phyloP scores from a whole-genome alignment of 2,113 vertebrate species.

The Zapornia atra region DNA sequence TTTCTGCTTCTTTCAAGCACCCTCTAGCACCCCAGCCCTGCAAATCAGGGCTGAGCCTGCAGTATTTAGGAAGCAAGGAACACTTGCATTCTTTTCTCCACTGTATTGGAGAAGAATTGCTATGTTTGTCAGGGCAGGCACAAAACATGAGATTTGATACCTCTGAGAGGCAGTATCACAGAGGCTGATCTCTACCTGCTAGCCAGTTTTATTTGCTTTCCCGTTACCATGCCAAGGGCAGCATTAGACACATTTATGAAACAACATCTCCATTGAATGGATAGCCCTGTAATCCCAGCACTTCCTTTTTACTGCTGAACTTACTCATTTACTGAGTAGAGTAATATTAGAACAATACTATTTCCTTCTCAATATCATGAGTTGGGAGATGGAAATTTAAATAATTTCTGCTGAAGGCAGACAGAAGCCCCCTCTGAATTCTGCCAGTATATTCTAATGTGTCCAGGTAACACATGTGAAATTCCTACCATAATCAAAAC shows the following conservation, averaged over 20 bases:
- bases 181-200: background rate
- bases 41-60: background rate
- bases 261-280: background rate
- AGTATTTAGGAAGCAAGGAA: background rate
- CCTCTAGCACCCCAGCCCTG: fast-evolving
- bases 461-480: fast-evolving
- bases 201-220: background rate
- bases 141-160: background rate
- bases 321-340: background rate
- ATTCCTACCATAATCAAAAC: background rate
- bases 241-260: background rate
- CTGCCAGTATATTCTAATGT: background rate
- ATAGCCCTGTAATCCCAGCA: background rate
- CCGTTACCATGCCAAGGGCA: background rate
- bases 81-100: background rate
- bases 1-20: background rate
- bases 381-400: background rate
- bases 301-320: background rate
- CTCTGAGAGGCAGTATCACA: background rate
- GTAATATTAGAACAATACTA: background rate
- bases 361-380: background rate
- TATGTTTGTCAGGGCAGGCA: background rate
- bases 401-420: background rate
- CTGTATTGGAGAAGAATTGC: background rate
- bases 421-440: background rate